phyloP scores from a whole-genome alignment of 2,888 invertebrate species.

The Cryptus armator region DNA sequence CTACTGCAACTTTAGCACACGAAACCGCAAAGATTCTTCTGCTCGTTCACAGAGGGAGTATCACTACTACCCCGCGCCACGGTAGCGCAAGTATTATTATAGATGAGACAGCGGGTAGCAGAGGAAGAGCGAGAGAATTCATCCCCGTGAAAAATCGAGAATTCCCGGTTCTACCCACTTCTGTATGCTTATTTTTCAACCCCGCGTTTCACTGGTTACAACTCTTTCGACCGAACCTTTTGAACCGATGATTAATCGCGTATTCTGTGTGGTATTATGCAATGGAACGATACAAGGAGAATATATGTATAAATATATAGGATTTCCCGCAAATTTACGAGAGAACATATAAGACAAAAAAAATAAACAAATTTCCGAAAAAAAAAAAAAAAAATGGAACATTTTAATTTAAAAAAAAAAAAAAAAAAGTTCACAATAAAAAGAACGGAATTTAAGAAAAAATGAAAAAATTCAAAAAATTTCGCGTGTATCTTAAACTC shows the following conservation, averaged over 20 bases:
- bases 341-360: too few species aligned
- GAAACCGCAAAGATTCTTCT: constrained; percentile 61
- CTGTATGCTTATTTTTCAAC: not conserved
- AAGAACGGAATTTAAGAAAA: too few species aligned
- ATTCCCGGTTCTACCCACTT: constrained; percentile 1
- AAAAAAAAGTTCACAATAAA: too few species aligned
- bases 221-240: not conserved
- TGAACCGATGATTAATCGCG: not conserved
- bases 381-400: too few species aligned
- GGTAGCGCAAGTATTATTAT: constrained; percentile 31
- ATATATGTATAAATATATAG: too few species aligned
- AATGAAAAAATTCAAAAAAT: too few species aligned
- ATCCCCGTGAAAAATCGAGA: constrained; percentile 21
- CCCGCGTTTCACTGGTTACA: not conserved
- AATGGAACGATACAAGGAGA: not conserved
- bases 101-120: constrained; percentile 25
- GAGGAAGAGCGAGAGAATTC: constrained; percentile 27
- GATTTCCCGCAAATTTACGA: too few species aligned
- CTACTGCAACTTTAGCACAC: constrained; percentile 52
- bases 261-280: not conserved
- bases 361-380: too few species aligned
- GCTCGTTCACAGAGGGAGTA: constrained; percentile 33
- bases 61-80: not conserved
- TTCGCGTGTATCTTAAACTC: too few species aligned
- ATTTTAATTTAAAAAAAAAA: too few species aligned